phyloP scores from a whole-genome alignment of 2,888 invertebrate species.

The Xiphydria camelus region DNA sequence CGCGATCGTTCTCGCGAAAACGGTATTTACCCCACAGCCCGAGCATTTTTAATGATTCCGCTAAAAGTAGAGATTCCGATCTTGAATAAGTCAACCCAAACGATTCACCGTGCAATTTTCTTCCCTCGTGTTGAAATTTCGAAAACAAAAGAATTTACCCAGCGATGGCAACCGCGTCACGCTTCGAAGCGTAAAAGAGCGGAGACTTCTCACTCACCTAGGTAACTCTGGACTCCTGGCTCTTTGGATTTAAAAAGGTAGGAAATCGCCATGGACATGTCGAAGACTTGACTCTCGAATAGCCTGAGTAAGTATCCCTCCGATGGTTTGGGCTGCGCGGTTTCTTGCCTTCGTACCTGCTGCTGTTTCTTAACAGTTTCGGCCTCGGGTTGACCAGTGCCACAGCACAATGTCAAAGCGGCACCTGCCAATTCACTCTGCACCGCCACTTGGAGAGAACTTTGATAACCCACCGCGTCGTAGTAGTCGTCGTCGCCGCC shows the following conservation, averaged over 20 bases:
- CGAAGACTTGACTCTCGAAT: slow-evolving; percentile 96
- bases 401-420: slow-evolving; percentile 53
- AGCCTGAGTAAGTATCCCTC: slow-evolving; percentile 81
- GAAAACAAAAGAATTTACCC: too few relatives aligned
- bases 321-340: slow-evolving; percentile 54
- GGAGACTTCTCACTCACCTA: too few relatives aligned
- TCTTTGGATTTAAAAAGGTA: slow-evolving; percentile 98
- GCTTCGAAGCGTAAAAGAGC: too few relatives aligned
- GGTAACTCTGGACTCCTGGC: slow-evolving; percentile 95
- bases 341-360: slow-evolving; percentile 55
- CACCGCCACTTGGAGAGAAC: slow-evolving; percentile 32
- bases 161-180: too few relatives aligned
- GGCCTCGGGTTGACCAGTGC: slow-evolving; percentile 40
- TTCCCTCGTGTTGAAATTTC: too few relatives aligned
- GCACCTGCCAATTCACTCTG: slow-evolving; percentile 50
- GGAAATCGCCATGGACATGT: slow-evolving; percentile 97
- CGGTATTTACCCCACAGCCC: too few relatives aligned
- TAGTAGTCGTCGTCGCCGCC: slow-evolving; percentile 18
- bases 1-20: too few relatives aligned
- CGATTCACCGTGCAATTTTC: too few relatives aligned
- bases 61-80: too few relatives aligned
- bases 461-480: slow-evolving; percentile 15
- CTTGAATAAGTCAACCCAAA: too few relatives aligned
- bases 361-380: slow-evolving; percentile 34
- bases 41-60: too few relatives aligned